Conservation (phyloP, 2,888 invertebrate species). For the Aricia artaxerxes region DNA sequence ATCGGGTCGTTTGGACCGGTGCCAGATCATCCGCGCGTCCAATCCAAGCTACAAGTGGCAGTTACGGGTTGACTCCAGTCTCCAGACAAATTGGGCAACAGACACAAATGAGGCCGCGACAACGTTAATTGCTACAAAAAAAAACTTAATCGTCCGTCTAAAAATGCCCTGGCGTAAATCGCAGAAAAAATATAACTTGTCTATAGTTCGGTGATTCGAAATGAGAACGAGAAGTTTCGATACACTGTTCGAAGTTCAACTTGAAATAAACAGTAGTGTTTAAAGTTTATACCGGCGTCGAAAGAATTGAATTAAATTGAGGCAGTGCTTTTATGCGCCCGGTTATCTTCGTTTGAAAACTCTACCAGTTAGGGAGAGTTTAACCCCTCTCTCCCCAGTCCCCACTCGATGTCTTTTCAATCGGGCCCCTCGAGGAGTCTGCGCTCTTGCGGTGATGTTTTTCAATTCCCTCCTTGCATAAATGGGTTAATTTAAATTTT, state of each 20-base stretch:
- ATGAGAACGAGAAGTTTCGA: background rate
- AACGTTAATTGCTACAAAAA: constrained; percentile 40
- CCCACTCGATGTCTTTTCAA: constrained; percentile 57
- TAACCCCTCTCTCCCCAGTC: constrained; percentile 51
- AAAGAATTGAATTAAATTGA: constrained; percentile 43
- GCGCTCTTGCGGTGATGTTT: constrained; percentile 56
- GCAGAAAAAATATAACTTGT: background rate
- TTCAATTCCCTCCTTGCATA: constrained; percentile 52
- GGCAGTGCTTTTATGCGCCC: constrained; percentile 48
- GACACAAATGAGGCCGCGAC: constrained; percentile 58
- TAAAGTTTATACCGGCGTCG: background rate
- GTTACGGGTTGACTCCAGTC: constrained; percentile 54
- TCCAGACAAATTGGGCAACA: constrained; percentile 65
- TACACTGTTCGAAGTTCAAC: too few relatives aligned
- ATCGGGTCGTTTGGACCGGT: constrained; percentile 52
- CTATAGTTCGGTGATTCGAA: background rate
- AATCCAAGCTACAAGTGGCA: constrained; percentile 72
- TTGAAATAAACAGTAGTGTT: background rate
- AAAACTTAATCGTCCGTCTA: constrained; percentile 31
- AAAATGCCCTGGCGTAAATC: background rate
- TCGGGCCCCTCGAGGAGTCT: constrained; percentile 53
- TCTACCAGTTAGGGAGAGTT: constrained; percentile 48
- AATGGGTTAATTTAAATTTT: constrained; percentile 42
- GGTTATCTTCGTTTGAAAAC: constrained; percentile 58
- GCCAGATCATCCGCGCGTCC: constrained; percentile 59